Evolutionary conservation across 2,113 vertebrate species (phyloP), one percentile per base, ranked within the genome.

Genomic region (Thunnus maccoyii): DNA sequence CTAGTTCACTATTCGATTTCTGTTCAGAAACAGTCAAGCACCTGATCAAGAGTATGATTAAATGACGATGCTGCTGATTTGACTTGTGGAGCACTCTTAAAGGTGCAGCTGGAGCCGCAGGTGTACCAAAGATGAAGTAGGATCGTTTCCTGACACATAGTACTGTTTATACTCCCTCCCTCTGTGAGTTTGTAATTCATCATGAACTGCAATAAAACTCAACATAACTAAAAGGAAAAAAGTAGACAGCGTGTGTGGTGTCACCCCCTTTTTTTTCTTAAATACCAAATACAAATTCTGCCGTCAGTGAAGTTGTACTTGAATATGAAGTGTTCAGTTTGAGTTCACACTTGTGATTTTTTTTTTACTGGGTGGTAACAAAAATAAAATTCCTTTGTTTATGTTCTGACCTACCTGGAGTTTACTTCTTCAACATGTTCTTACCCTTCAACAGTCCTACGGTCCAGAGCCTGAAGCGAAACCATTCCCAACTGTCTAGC

Each of bases 391-490:
- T 12, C 6, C 1, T 25, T 9, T 50, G 17, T 4, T 67, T 51
- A 60, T 22, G 14, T 68, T 16, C 12, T 7, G 9, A 61, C 20
- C 9, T 56, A 16, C 65, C 44, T 47, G 12, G 2, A 15, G 18
- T 70, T 46, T 18, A 30, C 4, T 32, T 2, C 27, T 68, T 66
- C n/a, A 48, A 25, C 8, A n/a, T 77, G 9, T 30, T 76, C 76
- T 88, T 73, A 96, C 95, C 93, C 90, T 0, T 93, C 87, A 3
- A 95, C 36, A 13, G 81, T 73, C 36, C 95, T 94, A 63, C 88
- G 65, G 84, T 95, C 92, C 73, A 97, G 76, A 4, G 91, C 90
- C 17, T 84, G 80, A 47, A 97, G 89, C 1, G 92, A 94, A 63
- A 96, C 48, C 2, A 72, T 64, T 47, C 82, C 88, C 44, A 95